Conservation (phyloP, 2,113 vertebrate genomes). For the Colaptes auratus region DNA sequence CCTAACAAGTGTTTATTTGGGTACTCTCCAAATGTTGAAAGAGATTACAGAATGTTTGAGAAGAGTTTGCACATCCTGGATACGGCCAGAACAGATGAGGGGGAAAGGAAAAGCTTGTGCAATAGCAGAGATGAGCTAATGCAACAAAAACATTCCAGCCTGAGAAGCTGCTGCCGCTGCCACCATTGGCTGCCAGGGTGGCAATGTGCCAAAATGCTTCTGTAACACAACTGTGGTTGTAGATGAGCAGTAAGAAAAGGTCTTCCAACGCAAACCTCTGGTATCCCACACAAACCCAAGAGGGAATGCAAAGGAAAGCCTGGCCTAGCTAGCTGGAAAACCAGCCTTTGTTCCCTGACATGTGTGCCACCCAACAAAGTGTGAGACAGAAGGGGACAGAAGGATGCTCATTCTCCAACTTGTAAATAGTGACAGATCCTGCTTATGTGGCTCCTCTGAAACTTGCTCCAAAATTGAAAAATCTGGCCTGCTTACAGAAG, state of each 20-base stretch:
- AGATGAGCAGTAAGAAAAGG: not conserved
- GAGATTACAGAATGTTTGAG: not conserved
- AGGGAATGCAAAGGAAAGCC: not conserved
- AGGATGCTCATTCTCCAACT: rapidly evolving
- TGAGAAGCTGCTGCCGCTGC: not conserved
- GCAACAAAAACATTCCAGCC: not conserved
- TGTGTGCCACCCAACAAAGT: rapidly evolving
- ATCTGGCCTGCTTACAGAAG: not conserved
- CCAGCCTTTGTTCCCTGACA: not conserved
- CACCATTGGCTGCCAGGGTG: not conserved
- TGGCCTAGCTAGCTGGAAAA: not conserved
- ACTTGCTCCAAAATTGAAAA: not conserved
- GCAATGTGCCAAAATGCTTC: not conserved
- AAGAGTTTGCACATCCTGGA: not conserved
- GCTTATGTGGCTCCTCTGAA: not conserved
- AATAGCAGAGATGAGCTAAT: not conserved
- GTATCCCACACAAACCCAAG: not conserved
- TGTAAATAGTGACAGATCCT: not conserved
- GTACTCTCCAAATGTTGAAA: not conserved
- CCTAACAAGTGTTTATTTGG: not conserved
- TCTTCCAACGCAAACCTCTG: not conserved
- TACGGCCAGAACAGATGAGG: not conserved
- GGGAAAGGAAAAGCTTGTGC: not conserved
- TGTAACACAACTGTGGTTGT: not conserved
- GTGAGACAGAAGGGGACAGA: not conserved